Evolutionary conservation across 2,888 invertebrate genomes (phyloP).

Genomic region (Notodonta dromedarius): DNA sequence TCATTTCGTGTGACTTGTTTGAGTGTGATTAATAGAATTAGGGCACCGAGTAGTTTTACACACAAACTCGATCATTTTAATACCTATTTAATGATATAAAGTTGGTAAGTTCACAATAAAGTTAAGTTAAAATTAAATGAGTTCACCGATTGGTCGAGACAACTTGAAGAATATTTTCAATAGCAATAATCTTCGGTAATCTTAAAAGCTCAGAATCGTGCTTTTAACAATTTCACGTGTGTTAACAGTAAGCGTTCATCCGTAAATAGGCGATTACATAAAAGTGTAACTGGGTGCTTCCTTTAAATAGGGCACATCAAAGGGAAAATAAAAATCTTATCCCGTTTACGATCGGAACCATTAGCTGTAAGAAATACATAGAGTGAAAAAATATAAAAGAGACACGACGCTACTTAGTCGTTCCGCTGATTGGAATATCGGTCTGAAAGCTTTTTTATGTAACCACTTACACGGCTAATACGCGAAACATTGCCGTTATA

Average conservation of each 20-base stretch:
- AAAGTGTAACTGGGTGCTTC: slow-evolving; percentile 21
- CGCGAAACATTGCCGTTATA: slow-evolving; percentile 48
- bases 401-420: slow-evolving; percentile 60
- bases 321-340: slow-evolving; percentile 69
- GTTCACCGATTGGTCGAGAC: slow-evolving; percentile 13
- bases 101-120: no score
- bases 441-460: slow-evolving; percentile 70
- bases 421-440: slow-evolving; percentile 64
- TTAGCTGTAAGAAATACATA: slow-evolving; percentile 64
- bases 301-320: slow-evolving; percentile 64
- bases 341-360: slow-evolving; percentile 66
- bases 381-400: slow-evolving; percentile 57
- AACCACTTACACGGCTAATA: slow-evolving; percentile 58
- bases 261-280: slow-evolving; percentile 51
- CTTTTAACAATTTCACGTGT: slow-evolving; percentile 47
- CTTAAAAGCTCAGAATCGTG: slow-evolving; percentile 41
- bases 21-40: no score
- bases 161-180: slow-evolving; percentile 32
- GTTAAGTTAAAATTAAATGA: slow-evolving; percentile 2
- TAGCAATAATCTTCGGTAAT: slow-evolving; percentile 37
- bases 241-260: slow-evolving; percentile 45
- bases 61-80: no score
- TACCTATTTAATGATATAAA: no score
- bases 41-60: no score
- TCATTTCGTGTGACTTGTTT: no score